Conservation (phyloP, 92 coral and sea anemone species). For the Umimayanthus kanabou region DNA sequence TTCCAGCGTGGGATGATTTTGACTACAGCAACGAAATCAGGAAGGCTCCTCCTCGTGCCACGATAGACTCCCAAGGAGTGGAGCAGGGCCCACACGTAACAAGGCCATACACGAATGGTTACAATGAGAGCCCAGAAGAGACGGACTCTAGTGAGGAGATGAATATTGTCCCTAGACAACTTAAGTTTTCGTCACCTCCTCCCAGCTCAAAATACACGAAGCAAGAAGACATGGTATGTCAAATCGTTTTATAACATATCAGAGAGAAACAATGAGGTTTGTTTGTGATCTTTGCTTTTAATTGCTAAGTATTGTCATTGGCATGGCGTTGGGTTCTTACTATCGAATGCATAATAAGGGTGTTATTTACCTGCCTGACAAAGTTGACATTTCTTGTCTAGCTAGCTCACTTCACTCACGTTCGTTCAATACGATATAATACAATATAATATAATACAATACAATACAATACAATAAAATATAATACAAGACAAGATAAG, state of each 20-base stretch:
- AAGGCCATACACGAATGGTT: constrained; percentile 72
- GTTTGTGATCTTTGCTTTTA: too few species aligned
- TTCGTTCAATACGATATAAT: too few species aligned
- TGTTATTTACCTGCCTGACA: too few species aligned
- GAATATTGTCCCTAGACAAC: constrained; percentile 77
- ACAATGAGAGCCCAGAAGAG: constrained; percentile 72
- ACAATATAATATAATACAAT: too few species aligned
- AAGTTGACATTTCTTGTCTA: too few species aligned
- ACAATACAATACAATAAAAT: too few species aligned
- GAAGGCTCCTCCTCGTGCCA: not conserved
- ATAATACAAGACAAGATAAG: too few species aligned
- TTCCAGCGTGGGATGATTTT: constrained; percentile 28
- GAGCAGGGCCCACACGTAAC: constrained; percentile 12
- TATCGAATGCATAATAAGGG: too few species aligned
- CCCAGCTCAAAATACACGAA: constrained; percentile 77
- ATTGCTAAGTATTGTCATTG: too few species aligned
- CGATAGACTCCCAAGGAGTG: not conserved
- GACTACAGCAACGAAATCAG: not conserved
- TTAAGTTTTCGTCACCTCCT: constrained; percentile 58
- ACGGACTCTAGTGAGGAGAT: constrained; percentile 96
- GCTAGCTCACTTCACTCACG: too few species aligned
- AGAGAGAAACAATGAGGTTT: too few species aligned
- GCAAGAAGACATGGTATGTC: constrained; percentile 78
- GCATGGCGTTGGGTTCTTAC: too few species aligned
- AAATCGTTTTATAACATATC: not conserved